Evolutionary conservation across 2,113 vertebrate genomes (phyloP), one percentile per base, ranked within the genome.

Genomic region (Riparia riparia): DNA sequence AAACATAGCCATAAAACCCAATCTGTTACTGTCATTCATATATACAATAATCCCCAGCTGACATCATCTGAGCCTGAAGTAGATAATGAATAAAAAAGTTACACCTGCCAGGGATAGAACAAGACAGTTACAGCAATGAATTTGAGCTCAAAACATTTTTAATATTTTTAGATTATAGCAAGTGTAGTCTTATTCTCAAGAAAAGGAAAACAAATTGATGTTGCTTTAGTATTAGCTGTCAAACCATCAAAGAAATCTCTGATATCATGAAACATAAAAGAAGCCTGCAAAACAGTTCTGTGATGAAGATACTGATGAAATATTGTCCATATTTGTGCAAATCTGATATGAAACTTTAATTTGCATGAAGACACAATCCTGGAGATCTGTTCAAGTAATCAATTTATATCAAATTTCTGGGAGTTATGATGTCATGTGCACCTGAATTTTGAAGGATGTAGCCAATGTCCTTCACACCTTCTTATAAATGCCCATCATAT

Each of bases 1-100:
- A 95, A 93, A 92, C 72, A 78, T n/a, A 63, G 29, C 12, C 56
- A 92, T 95, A 97, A 96, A 96, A 86, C 18, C 34, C 71, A 54
- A 78, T 63, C 89, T 93, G 90, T 83, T 96, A 74, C 51, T 73
- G 63, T 72, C 18, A 0, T 77, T 80, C 82, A 60, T 51, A 80
- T 12, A 47, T 71, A 51, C 28, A 90, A 81, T 81, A 88, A 94
- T 29, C n/a, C 56, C 78, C 44, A 84, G 12, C 31, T 61, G 53
- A 81, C 26, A 68, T 58, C 37, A 78, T 54, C 44, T 83, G 34
- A 82, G 85, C 32, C 76, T 60, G 51, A 83, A 92, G 37, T 26
- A 74, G 50, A 14, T 37, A 57, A 80, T 87, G 89, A 89, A 93
- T 88, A 77, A 94, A 57, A 65, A 69, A 5, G 12, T 70, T 64